These are phyloP conservation scores for Stratiolaelaps scimitus DNA, from an alignment of 1,140 invertebrate species.

Conservation along the genomic window DNA sequence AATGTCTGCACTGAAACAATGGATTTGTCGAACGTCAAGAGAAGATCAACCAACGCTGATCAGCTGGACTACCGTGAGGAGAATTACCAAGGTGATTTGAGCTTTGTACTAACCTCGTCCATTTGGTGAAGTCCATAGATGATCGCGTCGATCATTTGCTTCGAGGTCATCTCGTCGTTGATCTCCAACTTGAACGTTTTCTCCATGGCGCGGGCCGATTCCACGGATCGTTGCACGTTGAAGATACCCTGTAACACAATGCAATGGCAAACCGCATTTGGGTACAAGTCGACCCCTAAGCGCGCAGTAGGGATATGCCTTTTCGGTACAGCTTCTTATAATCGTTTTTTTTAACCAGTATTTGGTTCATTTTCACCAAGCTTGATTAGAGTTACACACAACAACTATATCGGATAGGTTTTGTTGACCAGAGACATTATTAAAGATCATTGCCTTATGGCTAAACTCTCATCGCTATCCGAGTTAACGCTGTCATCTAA, in stretches of 20 bases:
- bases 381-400: too few relatives aligned
- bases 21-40: too few relatives aligned
- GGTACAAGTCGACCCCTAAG: not conserved
- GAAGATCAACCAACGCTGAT: too few relatives aligned
- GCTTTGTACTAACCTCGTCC: too few relatives aligned
- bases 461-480: not conserved
- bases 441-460: not conserved
- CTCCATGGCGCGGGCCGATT: not conserved
- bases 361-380: slow-evolving; percentile 5
- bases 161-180: not conserved
- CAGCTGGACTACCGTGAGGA: too few relatives aligned
- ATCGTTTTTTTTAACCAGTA: not conserved
- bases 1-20: too few relatives aligned
- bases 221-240: not conserved
- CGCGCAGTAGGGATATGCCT: not conserved
- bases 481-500: too few relatives aligned
- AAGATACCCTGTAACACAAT: not conserved
- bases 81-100: too few relatives aligned
- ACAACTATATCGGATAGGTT: too few relatives aligned
- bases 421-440: too few relatives aligned
- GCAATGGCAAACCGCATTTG: not conserved
- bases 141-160: slow-evolving; percentile 11
- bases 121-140: not conserved
- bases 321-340: not conserved
- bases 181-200: not conserved